A percentile compares a stretch with the other conserved stretches of the same genome.
phyloP scores from a whole-genome alignment of 2,888 invertebrate species.

The Apodemia hepburni region DNA sequence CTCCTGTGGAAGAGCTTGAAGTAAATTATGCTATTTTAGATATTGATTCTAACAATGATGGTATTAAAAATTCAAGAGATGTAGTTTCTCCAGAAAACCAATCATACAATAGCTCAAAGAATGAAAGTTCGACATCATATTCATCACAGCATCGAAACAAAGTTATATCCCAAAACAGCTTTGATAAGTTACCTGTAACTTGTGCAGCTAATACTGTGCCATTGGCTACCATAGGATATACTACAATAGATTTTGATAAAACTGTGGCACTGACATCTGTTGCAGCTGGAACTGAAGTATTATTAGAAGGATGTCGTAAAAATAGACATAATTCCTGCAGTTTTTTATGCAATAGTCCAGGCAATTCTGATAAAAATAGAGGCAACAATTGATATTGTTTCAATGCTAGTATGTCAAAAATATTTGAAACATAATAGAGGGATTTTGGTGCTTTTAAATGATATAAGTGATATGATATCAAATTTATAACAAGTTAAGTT shows the following conservation, averaged over 20 bases:
- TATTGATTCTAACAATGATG: constrained; percentile 81
- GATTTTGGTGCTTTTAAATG: constrained; percentile 11
- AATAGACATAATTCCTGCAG: constrained; percentile 91
- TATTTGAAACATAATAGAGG: neutral
- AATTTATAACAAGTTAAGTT: neutral
- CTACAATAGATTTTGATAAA: constrained; percentile 96
- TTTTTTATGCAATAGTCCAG: constrained; percentile 70
- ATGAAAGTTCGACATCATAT: constrained; percentile 52
- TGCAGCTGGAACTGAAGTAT: constrained; percentile 84
- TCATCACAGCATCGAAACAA: constrained; percentile 50
- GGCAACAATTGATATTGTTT: constrained; percentile 28
- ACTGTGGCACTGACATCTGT: constrained; percentile 94
- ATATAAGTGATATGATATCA: neutral
- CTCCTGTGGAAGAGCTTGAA: constrained; percentile 59
- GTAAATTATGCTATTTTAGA: constrained; percentile 91
- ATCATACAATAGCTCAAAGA: constrained; percentile 52
- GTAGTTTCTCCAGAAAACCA: constrained; percentile 53
- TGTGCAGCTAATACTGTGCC: constrained; percentile 73
- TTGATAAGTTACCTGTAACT: constrained; percentile 43
- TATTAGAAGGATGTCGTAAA: constrained; percentile 87
- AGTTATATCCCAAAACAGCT: constrained; percentile 56
- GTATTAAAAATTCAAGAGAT: constrained; percentile 42
- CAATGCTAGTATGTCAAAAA: neutral
- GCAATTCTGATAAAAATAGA: constrained; percentile 47
- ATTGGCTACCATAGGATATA: constrained; percentile 85